Percentiles rank a stretch among this genome's conserved stretches.
Evolutionary conservation across 2,113 vertebrate species (phyloP).

Genomic region (Perca schrenkii): DNA sequence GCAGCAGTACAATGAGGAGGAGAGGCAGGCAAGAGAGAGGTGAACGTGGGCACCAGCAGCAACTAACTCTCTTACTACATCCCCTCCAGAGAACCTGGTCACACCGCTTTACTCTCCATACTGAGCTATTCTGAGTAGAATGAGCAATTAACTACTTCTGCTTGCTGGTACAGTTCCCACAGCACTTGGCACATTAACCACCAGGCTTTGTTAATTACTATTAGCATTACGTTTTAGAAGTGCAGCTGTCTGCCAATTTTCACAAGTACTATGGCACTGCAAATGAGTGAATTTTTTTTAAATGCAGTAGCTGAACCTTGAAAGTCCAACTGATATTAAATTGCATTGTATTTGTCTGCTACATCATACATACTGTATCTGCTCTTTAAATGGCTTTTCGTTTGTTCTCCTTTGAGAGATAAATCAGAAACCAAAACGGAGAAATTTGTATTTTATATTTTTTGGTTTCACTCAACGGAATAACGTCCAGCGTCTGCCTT

Average conservation of each 20-base stretch:
- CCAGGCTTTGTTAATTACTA: conserved; percentile 74
- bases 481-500: rapidly evolving
- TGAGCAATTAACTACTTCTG: conserved; percentile 69
- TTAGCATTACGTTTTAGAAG: conserved; percentile 46
- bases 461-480: neutral
- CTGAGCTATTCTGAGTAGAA: conserved; percentile 59
- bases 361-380: neutral
- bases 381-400: neutral
- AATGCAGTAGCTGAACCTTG: neutral
- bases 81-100: conserved; percentile 45
- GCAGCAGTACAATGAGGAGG: neutral
- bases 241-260: conserved; percentile 44
- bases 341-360: neutral
- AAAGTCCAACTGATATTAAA: neutral
- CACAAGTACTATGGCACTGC: neutral
- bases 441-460: neutral
- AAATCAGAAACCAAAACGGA: neutral
- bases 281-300: neutral
- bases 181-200: conserved; percentile 77
- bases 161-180: conserved; percentile 66
- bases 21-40: neutral
- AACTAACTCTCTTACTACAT: conserved; percentile 34
- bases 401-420: neutral
- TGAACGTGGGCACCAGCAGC: neutral
- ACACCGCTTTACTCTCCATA: conserved; percentile 47